phyloP scores from a whole-genome alignment of 1,140 invertebrate species.

The Pristionchus pacificus region DNA sequence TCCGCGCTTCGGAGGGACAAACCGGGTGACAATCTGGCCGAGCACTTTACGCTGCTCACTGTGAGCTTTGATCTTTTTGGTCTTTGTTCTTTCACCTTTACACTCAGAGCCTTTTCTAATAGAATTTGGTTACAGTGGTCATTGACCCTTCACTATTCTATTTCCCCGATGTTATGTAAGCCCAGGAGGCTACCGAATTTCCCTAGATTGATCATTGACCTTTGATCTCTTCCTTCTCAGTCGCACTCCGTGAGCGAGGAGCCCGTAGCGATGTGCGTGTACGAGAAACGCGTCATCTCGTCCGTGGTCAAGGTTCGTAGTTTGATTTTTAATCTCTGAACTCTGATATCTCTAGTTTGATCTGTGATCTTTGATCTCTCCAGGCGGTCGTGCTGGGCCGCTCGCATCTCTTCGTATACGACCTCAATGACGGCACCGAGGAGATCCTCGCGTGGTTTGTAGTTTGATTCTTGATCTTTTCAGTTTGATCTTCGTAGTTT shows the following conservation, averaged over 20 bases:
- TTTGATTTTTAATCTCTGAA: background rate
- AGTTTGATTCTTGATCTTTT: too few relatives aligned
- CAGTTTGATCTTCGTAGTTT: too few relatives aligned
- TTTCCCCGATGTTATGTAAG: too few relatives aligned
- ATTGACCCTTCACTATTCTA: too few relatives aligned
- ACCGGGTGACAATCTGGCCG: conserved; percentile 18
- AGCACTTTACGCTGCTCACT: conserved; percentile 21
- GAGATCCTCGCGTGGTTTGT: conserved; percentile 12
- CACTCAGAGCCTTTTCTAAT: too few relatives aligned
- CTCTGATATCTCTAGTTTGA: background rate
- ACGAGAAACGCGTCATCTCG: conserved; percentile 18
- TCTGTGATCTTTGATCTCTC: too few relatives aligned
- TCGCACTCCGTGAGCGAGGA: conserved; percentile 18
- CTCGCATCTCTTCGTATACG: background rate
- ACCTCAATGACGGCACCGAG: conserved; percentile 20
- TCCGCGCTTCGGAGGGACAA: conserved; percentile 16
- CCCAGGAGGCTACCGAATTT: too few relatives aligned
- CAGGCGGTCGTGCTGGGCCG: background rate
- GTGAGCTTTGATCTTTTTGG: too few relatives aligned
- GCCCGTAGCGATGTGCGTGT: conserved; percentile 23
- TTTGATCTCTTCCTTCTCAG: conserved; percentile 7
- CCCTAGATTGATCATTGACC: background rate
- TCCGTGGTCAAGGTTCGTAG: conserved; percentile 21
- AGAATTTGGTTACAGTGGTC: too few relatives aligned
- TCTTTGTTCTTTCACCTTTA: too few relatives aligned